Percentiles rank a stretch among this genome's conserved stretches.
Evolutionary conservation across 2,797 vertebrate genomes (phyloP).

Genomic region (Bradypodion ventrale): DNA sequence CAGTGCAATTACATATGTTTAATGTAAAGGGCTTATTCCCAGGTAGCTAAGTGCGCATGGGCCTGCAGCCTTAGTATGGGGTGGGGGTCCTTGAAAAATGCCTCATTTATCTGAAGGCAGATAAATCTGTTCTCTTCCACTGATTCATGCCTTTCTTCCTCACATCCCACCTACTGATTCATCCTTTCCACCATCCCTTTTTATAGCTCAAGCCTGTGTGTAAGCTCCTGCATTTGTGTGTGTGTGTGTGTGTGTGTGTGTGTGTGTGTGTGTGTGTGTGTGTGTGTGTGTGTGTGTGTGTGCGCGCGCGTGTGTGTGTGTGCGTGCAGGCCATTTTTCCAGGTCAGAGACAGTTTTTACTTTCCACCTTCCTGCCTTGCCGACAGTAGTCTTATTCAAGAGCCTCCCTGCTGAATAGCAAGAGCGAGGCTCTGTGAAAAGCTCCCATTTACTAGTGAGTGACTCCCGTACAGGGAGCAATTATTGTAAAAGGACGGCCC

Average conservation of each 20-base stretch:
- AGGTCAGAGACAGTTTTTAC: not conserved
- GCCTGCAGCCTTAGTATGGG: not conserved
- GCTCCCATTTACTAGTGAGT: conserved; percentile 12
- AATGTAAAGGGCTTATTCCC: not conserved
- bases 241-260: not conserved
- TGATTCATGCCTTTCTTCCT: not conserved
- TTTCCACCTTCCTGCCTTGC: not conserved
- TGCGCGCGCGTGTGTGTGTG: not conserved
- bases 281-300: too few species aligned
- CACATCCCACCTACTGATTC: not conserved
- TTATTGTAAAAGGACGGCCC: conserved; percentile 15
- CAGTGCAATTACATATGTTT: not conserved
- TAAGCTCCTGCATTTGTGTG: too few species aligned
- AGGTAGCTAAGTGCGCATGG: not conserved
- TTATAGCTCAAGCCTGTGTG: not conserved
- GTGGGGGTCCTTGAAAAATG: not conserved
- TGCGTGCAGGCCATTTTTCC: not conserved
- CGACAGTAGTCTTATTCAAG: not conserved
- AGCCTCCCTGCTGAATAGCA: conserved; percentile 22
- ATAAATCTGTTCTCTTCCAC: not conserved
- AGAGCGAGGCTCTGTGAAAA: conserved; percentile 32
- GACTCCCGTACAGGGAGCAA: not conserved
- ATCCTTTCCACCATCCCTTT: conserved; percentile 7
- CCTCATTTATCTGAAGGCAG: not conserved
- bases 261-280: not conserved